These are phyloP conservation scores for Tricholaema leucomelas DNA, from an alignment of 2,113 vertebrate genomes.

Conservation along the genomic window DNA sequence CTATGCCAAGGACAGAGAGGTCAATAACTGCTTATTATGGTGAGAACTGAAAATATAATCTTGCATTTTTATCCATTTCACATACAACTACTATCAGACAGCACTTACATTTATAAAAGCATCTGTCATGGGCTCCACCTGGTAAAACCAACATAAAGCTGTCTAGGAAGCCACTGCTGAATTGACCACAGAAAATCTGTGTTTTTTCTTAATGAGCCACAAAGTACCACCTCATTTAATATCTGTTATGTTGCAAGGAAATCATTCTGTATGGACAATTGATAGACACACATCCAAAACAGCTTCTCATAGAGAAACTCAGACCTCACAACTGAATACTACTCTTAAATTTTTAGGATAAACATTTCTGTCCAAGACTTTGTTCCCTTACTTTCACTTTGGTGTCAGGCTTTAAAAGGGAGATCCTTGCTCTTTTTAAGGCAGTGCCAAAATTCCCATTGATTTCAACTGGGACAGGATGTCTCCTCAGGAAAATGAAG, in stretches of 20 bases:
- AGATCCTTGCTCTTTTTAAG: not conserved
- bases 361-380: not conserved
- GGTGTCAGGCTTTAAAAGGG: not conserved
- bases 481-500: not conserved
- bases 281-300: not conserved
- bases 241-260: not conserved
- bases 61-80: not conserved
- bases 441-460: not conserved
- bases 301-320: not conserved
- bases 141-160: not conserved
- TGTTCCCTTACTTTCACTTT: not conserved
- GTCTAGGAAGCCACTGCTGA: not conserved
- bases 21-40: constrained; percentile 27
- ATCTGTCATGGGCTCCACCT: not conserved
- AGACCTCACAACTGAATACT: not conserved
- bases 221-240: not conserved
- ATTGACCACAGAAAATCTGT: not conserved
- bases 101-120: not conserved
- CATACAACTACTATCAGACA: not conserved
- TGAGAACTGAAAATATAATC: not conserved
- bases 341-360: not conserved
- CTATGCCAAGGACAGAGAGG: constrained; percentile 13
- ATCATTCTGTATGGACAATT: not conserved
- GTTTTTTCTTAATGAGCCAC: not conserved
- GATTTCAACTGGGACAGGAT: not conserved